A percentile compares a stretch with the other conserved stretches of the same genome.
phyloP scores from a whole-genome alignment of 1,140 invertebrate species.

The Heliothis virescens region DNA sequence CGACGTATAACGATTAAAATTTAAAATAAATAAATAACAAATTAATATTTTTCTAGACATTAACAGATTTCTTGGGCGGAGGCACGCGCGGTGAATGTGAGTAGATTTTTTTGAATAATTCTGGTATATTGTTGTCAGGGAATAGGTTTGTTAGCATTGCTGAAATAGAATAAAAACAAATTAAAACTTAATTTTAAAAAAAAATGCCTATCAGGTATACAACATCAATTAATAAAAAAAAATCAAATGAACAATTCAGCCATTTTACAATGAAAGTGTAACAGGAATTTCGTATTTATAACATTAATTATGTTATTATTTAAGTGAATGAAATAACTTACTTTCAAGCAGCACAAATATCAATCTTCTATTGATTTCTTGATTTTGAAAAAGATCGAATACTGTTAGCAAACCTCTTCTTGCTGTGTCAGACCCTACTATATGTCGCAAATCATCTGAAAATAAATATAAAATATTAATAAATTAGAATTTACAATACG shows the following conservation, averaged over 20 bases:
- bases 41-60: constrained; percentile 57
- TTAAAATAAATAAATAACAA: constrained; percentile 15
- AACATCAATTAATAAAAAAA: no score
- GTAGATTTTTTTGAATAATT: constrained; percentile 78
- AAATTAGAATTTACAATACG: no score
- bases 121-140: constrained; percentile 79
- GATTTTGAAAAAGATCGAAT: constrained; percentile 95
- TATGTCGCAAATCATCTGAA: constrained; percentile 95
- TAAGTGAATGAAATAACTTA: constrained; percentile 53
- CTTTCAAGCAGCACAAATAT: constrained; percentile 95
- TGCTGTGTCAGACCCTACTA: constrained; percentile 96
- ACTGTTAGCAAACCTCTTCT: constrained; percentile 94
- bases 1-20: background rate
- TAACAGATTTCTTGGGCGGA: constrained; percentile 69
- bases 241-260: no score
- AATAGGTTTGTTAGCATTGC: constrained; percentile 76
- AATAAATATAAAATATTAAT: constrained; percentile 57
- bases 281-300: no score
- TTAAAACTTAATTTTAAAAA: background rate
- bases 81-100: constrained; percentile 75
- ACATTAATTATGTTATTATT: no score
- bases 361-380: constrained; percentile 94
- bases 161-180: constrained; percentile 61
- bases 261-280: no score
- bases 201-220: background rate